phyloP scores from a whole-genome alignment of 1,140 invertebrate species.

The Plodia interpunctella region DNA sequence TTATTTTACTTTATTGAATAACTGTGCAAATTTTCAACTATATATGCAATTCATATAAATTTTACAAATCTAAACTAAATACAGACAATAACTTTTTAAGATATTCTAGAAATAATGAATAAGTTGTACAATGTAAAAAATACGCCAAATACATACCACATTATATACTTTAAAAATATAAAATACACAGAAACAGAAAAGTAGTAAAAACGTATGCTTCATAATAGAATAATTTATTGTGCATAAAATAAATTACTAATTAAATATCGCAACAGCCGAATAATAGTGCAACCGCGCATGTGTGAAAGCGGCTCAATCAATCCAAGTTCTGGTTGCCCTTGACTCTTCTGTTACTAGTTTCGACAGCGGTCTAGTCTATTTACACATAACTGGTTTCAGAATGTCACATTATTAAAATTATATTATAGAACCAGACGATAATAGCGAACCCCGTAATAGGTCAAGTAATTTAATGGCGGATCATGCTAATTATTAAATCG shows the following conservation, averaged over 20 bases:
- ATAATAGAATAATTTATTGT: not conserved
- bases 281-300: not conserved
- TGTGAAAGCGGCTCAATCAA: not conserved
- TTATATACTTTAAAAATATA: no score
- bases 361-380: conserved; percentile 1
- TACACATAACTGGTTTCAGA: conserved; percentile 1
- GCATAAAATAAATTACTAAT: not conserved
- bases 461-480: not conserved
- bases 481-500: not conserved
- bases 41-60: no score
- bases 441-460: not conserved
- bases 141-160: no score
- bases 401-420: conserved; percentile 6
- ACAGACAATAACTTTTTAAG: not conserved
- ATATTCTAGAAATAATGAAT: not conserved
- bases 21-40: not conserved
- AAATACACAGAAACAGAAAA: no score
- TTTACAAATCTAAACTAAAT: not conserved
- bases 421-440: not conserved
- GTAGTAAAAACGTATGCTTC: no score
- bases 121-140: no score
- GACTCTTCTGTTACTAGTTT: not conserved
- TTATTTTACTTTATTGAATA: not conserved
- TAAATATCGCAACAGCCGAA: not conserved
- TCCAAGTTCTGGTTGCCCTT: not conserved